Base-by-base conservation (phyloP, 2,888 invertebrate species). In the Phasia obesa region DNA sequence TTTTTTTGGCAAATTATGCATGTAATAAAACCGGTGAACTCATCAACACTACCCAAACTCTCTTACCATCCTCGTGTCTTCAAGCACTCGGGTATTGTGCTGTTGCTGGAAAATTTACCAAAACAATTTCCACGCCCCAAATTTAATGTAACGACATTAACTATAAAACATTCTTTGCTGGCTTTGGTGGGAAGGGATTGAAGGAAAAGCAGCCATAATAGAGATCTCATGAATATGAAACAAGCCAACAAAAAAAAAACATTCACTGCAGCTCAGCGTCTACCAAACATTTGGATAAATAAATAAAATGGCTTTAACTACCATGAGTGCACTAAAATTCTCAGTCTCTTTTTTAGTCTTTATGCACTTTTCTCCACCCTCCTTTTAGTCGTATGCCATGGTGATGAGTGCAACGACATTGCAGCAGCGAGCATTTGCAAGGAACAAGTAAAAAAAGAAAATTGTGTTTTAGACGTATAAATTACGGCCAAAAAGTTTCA, bases 351-450 rank as follows among this genome's bases (percentile, higher is more conserved):
- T 11, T 4, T 11, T n/a, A n/a, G 15, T n/a, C 9, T 11, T 11
- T 55, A 35, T 35, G 35, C 35, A 35, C 35, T 35, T 35, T 11
- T 35, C 35, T 35, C 35, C 35, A 35, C 35, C n/a, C 17, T 21
- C 6, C 0, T n/a, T 17, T 44, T n/a, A 9, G 9, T 57, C n/a
- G 35, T 25, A 59, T 31, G 57, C 55, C 69, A 84, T 79, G 70
- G 81, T 89, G 89, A 90, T 88, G 90, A 90, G 90, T 89, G 90
- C 90, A 90, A 89, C 90, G 90, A 90, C 90, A 87, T 87, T 87
- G 86, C 80, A 83, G 49, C 44, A 25, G 38, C 19, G 27, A 31
- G 65, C 15, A 67, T 27, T 21, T 65, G 57, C 60, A 67, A 67
- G 23, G 11, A 53, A 38, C 23, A 23, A 47, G 19, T 19, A 17